A percentile compares a stretch with the other conserved stretches of the same genome.
phyloP scores from a whole-genome alignment of 2,113 vertebrate genomes.

The Lichenostomus cassidix region DNA sequence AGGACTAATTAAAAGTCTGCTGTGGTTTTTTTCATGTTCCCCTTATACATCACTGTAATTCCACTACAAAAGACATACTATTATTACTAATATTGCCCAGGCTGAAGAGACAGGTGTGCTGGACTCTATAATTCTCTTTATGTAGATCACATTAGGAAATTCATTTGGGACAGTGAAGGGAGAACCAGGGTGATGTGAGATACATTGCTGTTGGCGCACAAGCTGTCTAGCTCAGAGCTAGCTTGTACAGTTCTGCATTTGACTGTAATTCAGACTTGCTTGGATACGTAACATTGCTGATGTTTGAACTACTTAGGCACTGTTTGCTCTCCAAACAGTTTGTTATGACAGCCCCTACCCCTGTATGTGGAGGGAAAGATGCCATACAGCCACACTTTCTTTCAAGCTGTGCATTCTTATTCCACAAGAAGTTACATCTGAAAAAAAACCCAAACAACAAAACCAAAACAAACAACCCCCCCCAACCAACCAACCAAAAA shows the following conservation, averaged over 20 bases:
- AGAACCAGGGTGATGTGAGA: not conserved
- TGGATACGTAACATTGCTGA: not conserved
- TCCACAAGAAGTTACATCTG: not conserved
- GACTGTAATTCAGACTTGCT: not conserved
- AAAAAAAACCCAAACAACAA: not conserved
- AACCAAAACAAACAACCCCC: fast-evolving
- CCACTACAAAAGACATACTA: not conserved
- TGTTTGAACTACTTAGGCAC: not conserved
- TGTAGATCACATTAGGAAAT: not conserved
- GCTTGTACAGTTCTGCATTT: not conserved
- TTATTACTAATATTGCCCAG: not conserved
- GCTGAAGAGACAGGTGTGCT: not conserved
- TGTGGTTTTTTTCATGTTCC: not conserved
- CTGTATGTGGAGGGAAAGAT: not conserved
- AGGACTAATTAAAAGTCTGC: not conserved
- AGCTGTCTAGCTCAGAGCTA: not conserved
- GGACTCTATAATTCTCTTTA: not conserved
- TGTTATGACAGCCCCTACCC: not conserved
- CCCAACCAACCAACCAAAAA: not conserved
- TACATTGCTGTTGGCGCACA: slow-evolving; percentile 1
- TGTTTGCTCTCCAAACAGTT: not conserved
- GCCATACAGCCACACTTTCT: not conserved
- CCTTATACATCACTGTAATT: not conserved
- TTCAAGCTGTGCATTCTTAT: not conserved
- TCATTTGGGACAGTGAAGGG: not conserved